Percentiles rank a stretch among this genome's conserved stretches.
Evolutionary conservation across 2,888 invertebrate species (phyloP).

Genomic region (Caenorhabditis afra): DNA sequence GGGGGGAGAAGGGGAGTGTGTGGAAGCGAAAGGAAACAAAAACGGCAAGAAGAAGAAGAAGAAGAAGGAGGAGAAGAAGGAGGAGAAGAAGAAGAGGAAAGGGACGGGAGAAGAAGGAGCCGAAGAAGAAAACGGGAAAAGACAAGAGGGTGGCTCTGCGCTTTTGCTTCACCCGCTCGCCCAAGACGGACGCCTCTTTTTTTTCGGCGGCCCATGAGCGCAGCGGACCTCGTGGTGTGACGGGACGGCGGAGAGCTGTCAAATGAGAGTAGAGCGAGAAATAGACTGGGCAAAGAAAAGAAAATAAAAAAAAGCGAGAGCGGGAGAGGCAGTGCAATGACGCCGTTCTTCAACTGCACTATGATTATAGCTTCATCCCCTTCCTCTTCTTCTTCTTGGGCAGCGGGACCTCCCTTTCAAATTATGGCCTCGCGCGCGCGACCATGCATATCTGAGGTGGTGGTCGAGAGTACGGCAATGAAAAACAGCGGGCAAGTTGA

Average conservation of each 20-base stretch:
- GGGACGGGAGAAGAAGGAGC: too few species aligned
- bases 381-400: not conserved
- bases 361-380: slow-evolving; percentile 2
- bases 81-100: slow-evolving; percentile 3
- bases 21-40: slow-evolving; percentile 15
- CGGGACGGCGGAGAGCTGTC: slow-evolving; percentile 41
- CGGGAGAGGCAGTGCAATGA: not conserved
- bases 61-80: not conserved
- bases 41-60: slow-evolving; percentile 10
- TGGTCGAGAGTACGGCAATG: not conserved
- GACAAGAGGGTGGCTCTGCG: too few species aligned
- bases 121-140: too few species aligned
- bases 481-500: not conserved
- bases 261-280: slow-evolving; percentile 33
- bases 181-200: slow-evolving; percentile 22
- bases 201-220: slow-evolving; percentile 9
- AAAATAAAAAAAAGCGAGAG: not conserved
- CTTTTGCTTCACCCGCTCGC: not conserved
- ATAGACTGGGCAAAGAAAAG: slow-evolving; percentile 11
- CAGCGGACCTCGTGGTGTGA: slow-evolving; percentile 24
- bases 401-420: not conserved
- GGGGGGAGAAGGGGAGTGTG: not conserved
- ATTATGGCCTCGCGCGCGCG: slow-evolving; percentile 18
- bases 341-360: not conserved
- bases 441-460: slow-evolving; percentile 26